These are phyloP conservation scores for Rhagologus leucostigma DNA, from an alignment of 2,113 vertebrate genomes.

Conservation along the genomic window DNA sequence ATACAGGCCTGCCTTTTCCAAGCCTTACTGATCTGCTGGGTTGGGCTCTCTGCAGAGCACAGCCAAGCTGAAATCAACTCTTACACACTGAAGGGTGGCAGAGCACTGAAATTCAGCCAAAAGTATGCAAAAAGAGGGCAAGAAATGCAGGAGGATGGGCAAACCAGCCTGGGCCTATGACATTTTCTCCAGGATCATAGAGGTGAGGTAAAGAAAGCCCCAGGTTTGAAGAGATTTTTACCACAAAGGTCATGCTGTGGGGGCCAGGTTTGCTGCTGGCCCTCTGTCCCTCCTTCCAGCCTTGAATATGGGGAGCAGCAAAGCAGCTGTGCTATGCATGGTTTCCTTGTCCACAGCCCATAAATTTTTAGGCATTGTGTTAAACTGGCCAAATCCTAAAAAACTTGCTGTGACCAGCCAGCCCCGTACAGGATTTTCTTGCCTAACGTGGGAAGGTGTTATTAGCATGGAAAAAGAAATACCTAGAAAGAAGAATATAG, in stretches of 20 bases:
- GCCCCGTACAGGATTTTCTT: neutral
- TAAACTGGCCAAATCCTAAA: neutral
- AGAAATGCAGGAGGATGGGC: neutral
- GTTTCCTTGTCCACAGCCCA: neutral
- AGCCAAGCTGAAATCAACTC: neutral
- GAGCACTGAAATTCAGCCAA: neutral
- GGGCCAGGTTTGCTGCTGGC: neutral
- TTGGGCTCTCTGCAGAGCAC: neutral
- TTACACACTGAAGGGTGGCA: neutral
- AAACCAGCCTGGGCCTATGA: neutral
- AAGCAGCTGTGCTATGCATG: neutral
- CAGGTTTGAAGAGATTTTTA: neutral
- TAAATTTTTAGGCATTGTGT: fast-evolving
- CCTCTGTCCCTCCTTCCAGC: neutral
- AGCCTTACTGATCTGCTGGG: neutral
- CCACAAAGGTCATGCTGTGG: no score
- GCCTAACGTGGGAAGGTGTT: neutral
- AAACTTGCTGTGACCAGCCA: neutral
- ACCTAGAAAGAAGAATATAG: no score
- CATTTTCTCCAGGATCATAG: neutral
- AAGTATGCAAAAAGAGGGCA: neutral
- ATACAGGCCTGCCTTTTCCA: neutral
- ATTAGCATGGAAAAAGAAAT: neutral
- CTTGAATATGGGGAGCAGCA: neutral
- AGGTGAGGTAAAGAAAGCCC: neutral